Percentiles rank a stretch among this genome's conserved stretches.
These are phyloP conservation scores for Leptopilina clavipes DNA, from an alignment of 1,140 invertebrate species.

Conservation along the genomic window DNA sequence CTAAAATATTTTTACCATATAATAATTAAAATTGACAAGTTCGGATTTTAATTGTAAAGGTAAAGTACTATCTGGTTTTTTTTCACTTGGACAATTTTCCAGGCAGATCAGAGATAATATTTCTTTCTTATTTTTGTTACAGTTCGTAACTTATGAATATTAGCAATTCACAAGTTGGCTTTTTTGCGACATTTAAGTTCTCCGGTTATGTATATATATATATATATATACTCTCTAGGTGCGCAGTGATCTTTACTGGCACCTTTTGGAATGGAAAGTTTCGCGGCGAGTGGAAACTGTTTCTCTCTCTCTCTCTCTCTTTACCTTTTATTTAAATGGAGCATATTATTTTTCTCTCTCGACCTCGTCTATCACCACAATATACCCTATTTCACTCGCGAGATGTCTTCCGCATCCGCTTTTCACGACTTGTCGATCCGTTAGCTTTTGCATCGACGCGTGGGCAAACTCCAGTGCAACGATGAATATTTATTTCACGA, in stretches of 20 bases:
- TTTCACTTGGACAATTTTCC: background rate
- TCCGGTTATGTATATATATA: too few species aligned
- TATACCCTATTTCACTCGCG: background rate
- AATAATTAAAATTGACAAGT: too few species aligned
- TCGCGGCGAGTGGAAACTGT: background rate
- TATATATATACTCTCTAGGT: background rate
- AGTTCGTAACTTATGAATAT: slow-evolving; percentile 1
- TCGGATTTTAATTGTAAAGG: too few species aligned
- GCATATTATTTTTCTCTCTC: background rate
- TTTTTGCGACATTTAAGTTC: slow-evolving; percentile 30
- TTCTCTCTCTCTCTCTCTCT: background rate
- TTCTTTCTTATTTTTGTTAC: background rate
- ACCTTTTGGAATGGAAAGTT: slow-evolving; percentile 29
- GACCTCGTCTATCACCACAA: background rate
- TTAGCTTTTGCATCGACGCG: slow-evolving; percentile 19
- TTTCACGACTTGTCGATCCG: slow-evolving; percentile 30
- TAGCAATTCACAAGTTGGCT: background rate
- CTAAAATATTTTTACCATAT: too few species aligned
- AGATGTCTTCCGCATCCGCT: slow-evolving; percentile 24
- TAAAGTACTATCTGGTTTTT: too few species aligned
- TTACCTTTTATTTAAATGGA: background rate
- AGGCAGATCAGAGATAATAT: background rate
- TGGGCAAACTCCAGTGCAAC: slow-evolving; percentile 7
- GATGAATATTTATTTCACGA: slow-evolving; percentile 25
- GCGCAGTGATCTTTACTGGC: slow-evolving; percentile 28